A percentile compares a stretch with the other conserved stretches of the same genome.
Conservation (phyloP, 2,113 vertebrate species). For the Chrysochloris asiatica region DNA sequence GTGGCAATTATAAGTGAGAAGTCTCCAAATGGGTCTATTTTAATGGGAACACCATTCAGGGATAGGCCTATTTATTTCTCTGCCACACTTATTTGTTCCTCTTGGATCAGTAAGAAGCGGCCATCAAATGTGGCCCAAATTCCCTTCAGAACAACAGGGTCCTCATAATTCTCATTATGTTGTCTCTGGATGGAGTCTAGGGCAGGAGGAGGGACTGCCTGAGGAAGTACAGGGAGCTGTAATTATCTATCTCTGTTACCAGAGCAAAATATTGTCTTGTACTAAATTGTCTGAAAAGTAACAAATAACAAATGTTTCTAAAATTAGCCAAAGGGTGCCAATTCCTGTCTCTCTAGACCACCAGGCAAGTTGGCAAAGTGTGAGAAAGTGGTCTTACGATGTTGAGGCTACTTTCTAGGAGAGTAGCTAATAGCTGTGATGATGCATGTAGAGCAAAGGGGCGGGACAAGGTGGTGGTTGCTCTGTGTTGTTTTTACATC, state of each 20-base stretch:
- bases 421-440: not conserved
- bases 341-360: not conserved
- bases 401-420: not conserved
- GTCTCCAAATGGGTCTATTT: not conserved
- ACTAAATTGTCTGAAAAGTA: not conserved
- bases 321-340: not conserved
- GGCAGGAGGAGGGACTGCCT: not conserved
- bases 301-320: not conserved
- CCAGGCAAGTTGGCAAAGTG: not conserved
- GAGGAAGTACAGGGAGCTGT: not conserved
- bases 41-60: constrained; percentile 30
- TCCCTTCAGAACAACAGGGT: constrained; percentile 12
- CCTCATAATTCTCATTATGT: not conserved
- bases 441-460: not conserved
- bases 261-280: not conserved
- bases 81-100: constrained; percentile 40
- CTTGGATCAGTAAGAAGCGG: constrained; percentile 7
- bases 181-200: not conserved
- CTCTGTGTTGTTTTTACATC: not conserved
- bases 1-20: constrained; percentile 7
- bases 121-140: not conserved
- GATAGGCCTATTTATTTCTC: constrained; percentile 34
- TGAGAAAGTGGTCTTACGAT: not conserved
- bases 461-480: too few species aligned
- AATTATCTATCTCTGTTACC: not conserved